Evolutionary conservation across 2,797 vertebrate species (phyloP).

Genomic region (Lagorchestes hirsutus): DNA sequence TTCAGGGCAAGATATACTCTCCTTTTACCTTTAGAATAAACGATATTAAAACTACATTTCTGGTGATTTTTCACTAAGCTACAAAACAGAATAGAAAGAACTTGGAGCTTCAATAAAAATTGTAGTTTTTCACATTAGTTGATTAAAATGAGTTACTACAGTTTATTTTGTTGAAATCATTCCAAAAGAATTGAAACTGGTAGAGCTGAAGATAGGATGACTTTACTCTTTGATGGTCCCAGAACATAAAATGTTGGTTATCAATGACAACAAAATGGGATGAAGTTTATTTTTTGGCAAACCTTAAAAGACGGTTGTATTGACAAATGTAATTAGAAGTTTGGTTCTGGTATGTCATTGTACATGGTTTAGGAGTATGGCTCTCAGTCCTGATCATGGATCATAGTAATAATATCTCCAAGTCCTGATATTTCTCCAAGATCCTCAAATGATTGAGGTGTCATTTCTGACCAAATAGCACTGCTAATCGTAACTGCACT

Average conservation of each 20-base stretch:
- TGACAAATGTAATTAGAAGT: background rate
- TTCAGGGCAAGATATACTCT: constrained; percentile 34
- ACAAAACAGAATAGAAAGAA: background rate
- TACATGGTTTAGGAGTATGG: background rate
- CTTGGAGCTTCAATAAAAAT: background rate
- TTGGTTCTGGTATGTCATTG: background rate
- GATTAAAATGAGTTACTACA: background rate
- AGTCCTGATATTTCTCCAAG: background rate
- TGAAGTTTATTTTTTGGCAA: background rate
- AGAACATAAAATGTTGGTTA: background rate
- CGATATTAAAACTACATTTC: background rate
- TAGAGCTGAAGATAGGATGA: background rate
- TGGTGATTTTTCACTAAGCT: background rate
- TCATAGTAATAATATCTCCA: background rate
- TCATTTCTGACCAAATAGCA: background rate
- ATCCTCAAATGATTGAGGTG: background rate
- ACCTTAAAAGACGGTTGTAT: background rate
- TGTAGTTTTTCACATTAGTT: background rate
- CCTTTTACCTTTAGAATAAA: background rate
- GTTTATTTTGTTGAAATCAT: background rate
- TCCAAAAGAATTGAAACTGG: background rate
- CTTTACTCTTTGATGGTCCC: background rate
- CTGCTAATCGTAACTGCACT: background rate
- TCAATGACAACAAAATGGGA: background rate
- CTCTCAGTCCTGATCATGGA: background rate